Conservation (phyloP, 1,140 invertebrate species). For the Panagrolaimus sp. region DNA sequence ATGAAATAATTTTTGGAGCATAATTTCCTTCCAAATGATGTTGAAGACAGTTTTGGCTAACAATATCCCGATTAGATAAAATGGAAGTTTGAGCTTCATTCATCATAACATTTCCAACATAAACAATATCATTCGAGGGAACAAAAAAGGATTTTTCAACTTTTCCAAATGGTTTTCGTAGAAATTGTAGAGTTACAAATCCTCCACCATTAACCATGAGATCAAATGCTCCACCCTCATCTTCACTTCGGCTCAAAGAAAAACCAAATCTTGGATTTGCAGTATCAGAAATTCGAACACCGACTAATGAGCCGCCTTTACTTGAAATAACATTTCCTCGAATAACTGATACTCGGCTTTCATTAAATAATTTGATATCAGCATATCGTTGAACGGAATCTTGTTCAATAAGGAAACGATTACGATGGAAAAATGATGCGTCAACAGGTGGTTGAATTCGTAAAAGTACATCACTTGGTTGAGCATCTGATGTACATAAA, state of each 20-base stretch:
- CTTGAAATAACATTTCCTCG: slow-evolving; percentile 83
- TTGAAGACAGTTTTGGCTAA: background rate
- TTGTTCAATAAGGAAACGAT: slow-evolving; percentile 95
- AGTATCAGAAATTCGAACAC: slow-evolving; percentile 86
- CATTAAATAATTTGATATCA: slow-evolving; percentile 85
- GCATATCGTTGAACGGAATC: slow-evolving; percentile 94
- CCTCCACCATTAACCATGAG: slow-evolving; percentile 92
- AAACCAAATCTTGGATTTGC: slow-evolving; percentile 77
- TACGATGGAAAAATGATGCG: slow-evolving; percentile 92
- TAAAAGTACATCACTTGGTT: slow-evolving; percentile 85
- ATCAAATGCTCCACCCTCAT: slow-evolving; percentile 82
- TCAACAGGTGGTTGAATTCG: slow-evolving; percentile 88
- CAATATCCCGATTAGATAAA: slow-evolving; percentile 4
- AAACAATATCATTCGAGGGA: slow-evolving; percentile 83
- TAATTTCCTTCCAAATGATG: slow-evolving; percentile 11
- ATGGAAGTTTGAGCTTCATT: slow-evolving; percentile 20
- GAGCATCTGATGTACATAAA: slow-evolving; percentile 30
- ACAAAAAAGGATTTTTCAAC: slow-evolving; percentile 85
- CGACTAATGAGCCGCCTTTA: slow-evolving; percentile 82
- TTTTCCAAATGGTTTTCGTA: slow-evolving; percentile 80
- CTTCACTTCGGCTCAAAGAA: slow-evolving; percentile 69
- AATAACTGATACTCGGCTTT: slow-evolving; percentile 91
- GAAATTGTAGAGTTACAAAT: slow-evolving; percentile 85
- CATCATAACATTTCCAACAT: slow-evolving; percentile 60
- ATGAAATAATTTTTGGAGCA: slow-evolving; percentile 22